Conservation (phyloP, 2,888 invertebrate species). For the Crematogaster levior region DNA sequence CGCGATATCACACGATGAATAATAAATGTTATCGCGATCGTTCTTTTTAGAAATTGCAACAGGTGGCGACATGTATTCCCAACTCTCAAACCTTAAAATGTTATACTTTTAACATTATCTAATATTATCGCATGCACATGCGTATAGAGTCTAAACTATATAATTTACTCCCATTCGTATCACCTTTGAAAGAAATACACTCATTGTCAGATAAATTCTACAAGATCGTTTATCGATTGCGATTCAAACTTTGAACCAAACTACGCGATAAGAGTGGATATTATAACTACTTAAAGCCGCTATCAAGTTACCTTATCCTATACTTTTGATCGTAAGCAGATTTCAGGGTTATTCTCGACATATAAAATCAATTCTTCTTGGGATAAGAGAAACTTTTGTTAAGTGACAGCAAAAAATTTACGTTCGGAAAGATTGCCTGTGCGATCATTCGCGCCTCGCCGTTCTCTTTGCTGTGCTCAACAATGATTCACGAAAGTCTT, state of each 20-base stretch:
- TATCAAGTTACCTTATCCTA: background rate
- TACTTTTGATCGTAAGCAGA: slow-evolving; percentile 19
- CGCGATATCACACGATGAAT: slow-evolving; percentile 22
- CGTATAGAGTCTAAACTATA: background rate
- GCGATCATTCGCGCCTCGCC: background rate
- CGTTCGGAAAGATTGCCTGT: background rate
- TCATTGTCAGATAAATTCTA: background rate
- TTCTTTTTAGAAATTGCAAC: slow-evolving; percentile 55
- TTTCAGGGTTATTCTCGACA: slow-evolving; percentile 7
- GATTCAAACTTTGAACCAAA: slow-evolving; percentile 10
- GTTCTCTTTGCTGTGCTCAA: background rate
- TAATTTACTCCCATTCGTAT: background rate
- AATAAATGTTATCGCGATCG: slow-evolving; percentile 48
- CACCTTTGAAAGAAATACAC: slow-evolving; percentile 4
- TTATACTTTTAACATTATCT: slow-evolving; percentile 33
- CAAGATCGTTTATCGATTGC: slow-evolving; percentile 6
- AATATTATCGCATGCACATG: background rate
- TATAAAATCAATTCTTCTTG: background rate
- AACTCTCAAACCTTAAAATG: slow-evolving; percentile 39
- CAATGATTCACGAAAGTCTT: slow-evolving; percentile 38
- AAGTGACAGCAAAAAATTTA: background rate
- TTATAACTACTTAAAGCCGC: slow-evolving; percentile 34
- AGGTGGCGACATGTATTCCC: slow-evolving; percentile 46
- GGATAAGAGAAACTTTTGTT: background rate
- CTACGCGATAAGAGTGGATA: slow-evolving; percentile 8